Evolutionary conservation across 2,888 invertebrate genomes (phyloP), one percentile per base, ranked within the genome.

Genomic region (Sinohyriopsis cumingii): DNA sequence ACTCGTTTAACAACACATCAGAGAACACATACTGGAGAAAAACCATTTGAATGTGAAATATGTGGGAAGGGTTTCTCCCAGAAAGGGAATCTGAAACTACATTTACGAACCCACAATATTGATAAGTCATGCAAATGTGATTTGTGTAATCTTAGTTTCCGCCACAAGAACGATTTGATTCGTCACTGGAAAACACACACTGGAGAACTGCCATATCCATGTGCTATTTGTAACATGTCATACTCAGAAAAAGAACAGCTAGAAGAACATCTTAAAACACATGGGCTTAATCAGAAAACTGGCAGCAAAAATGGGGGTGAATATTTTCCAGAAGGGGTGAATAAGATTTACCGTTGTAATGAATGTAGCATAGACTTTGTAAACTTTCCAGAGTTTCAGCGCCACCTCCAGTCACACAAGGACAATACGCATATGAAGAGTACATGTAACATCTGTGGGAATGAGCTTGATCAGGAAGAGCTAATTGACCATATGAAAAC

Each of bases 41-140:
- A 70, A 55, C 73, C 73, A 5, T 73, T 65, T 33, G 24, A 53
- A 15, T 73, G 73, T 60, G 63, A 63, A 22, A 28, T 73, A 3
- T 73, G 73, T 56, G 54, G 24, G 28, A 73, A 73, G 28, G 60
- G 60, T 18, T 73, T 73, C 45, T 73, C 73, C 5, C 73, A 73
- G 65, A 73, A 73, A 65, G 73, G 73, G 18, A 73, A 73, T 59
- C 53, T 73, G 22, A 73, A 73, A 55, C 33, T 73, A 9, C 73
- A 73, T 45, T 45, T 45, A 45, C 45, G 45, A 45, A 45, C 45
- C 15, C 45, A 45, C 45, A 45, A 45, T 45, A 45, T 45, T 45
- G 45, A 45, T 15, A 45, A 45, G 45, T 45, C 45, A 45, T 67
- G 67, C 59, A 9, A 59, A 15, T 71, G 71, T 56, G 56, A 53